phyloP scores from a whole-genome alignment of 2,113 vertebrate genomes.

The Atrichornis clamosus region DNA sequence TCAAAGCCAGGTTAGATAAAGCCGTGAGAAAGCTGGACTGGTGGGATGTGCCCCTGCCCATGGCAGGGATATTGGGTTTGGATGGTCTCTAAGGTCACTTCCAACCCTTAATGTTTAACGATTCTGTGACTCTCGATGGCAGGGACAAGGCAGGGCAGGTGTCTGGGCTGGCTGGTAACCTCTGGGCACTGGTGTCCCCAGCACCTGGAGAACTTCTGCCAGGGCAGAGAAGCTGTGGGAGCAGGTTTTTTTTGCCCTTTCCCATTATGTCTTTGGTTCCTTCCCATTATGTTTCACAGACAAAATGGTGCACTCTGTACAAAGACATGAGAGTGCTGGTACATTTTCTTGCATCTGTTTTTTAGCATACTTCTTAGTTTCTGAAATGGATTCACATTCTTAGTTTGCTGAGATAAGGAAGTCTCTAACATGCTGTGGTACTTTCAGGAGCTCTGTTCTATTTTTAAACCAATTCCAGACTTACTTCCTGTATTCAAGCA shows the following conservation, averaged over 20 bases:
- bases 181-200: no score
- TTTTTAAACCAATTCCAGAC: background rate
- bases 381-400: background rate
- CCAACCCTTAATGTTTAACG: no score
- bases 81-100: no score
- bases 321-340: background rate
- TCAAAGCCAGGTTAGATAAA: no score
- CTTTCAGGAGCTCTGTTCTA: background rate
- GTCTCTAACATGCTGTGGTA: background rate
- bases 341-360: background rate
- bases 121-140: background rate
- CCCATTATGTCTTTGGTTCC: fast-evolving
- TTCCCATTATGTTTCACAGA: fast-evolving
- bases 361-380: background rate
- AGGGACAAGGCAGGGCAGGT: no score
- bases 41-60: background rate
- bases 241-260: fast-evolving
- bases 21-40: background rate
- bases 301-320: fast-evolving
- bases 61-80: no score
- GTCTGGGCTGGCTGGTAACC: background rate
- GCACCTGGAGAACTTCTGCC: fast-evolving
- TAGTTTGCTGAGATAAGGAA: background rate
- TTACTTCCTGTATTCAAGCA: background rate
- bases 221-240: no score